A percentile compares a stretch with the other conserved stretches of the same genome.
Conservation (phyloP, 2,888 invertebrate species). For the Andrena praecox region DNA sequence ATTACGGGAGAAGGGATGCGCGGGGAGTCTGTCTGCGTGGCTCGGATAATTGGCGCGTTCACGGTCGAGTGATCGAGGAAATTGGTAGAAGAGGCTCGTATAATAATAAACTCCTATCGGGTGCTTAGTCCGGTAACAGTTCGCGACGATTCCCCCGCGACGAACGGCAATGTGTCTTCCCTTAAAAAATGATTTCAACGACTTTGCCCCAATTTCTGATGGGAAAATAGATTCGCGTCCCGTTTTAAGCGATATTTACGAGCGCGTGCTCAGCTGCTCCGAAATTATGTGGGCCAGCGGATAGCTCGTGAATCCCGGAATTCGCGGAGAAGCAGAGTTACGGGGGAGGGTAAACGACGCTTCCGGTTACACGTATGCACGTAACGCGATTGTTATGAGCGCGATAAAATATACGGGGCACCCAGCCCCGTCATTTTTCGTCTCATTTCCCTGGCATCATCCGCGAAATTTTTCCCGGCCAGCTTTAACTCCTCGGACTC, state of each 20-base stretch:
- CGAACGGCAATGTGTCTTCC: neutral
- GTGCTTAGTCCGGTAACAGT: neutral
- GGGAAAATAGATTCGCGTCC: constrained; percentile 14
- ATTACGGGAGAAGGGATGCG: constrained; percentile 22
- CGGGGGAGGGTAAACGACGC: constrained; percentile 18
- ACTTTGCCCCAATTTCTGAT: constrained; percentile 41
- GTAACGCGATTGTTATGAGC: constrained; percentile 25
- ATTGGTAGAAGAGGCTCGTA: neutral
- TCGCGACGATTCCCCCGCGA: neutral
- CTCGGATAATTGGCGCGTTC: neutral
- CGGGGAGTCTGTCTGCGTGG: neutral
- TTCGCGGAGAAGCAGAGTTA: neutral
- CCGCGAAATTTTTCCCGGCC: constrained; percentile 1
- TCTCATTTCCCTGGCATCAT: neutral
- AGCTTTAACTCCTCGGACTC: neutral
- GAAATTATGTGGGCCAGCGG: constrained; percentile 37
- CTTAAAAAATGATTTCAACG: constrained; percentile 40
- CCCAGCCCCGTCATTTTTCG: constrained; percentile 16
- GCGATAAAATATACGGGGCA: constrained; percentile 14
- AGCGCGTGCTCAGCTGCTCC: constrained; percentile 21
- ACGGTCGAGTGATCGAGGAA: neutral
- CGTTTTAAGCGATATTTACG: constrained; percentile 43
- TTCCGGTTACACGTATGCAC: constrained; percentile 5
- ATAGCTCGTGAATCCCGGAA: constrained; percentile 29
- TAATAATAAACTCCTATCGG: neutral